Evolutionary conservation across 2,888 invertebrate genomes (phyloP).

Genomic region (Heteromurus nitidus): DNA sequence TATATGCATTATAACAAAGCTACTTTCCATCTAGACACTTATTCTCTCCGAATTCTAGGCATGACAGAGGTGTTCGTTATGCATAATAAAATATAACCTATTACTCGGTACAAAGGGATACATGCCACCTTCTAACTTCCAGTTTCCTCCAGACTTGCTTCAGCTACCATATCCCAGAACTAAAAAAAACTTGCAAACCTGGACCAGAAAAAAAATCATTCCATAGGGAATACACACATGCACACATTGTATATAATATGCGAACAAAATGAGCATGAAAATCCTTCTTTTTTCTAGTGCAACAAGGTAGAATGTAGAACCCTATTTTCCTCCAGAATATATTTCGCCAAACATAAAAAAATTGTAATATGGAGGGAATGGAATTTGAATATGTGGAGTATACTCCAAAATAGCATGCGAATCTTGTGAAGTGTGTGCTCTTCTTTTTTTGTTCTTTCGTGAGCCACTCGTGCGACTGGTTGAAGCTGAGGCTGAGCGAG

Average conservation of each 20-base stretch:
- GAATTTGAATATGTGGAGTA: background rate
- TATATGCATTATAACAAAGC: too few relatives aligned
- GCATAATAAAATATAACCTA: slow-evolving; percentile 17
- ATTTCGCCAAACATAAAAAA: background rate
- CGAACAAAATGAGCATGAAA: too few relatives aligned
- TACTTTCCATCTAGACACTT: too few relatives aligned
- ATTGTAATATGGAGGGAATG: background rate
- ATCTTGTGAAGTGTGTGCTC: background rate
- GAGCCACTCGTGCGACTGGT: too few relatives aligned
- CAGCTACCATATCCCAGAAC: too few relatives aligned
- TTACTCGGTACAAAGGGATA: too few relatives aligned
- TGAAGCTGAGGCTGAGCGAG: too few relatives aligned
- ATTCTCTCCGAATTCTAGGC: too few relatives aligned
- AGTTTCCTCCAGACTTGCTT: too few relatives aligned
- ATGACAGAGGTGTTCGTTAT: slow-evolving; percentile 13
- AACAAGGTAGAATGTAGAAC: background rate
- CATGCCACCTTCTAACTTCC: too few relatives aligned
- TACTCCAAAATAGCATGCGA: background rate
- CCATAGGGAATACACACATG: background rate
- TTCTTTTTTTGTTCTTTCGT: background rate
- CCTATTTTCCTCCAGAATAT: background rate
- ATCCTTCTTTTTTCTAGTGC: background rate
- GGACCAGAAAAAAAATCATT: background rate
- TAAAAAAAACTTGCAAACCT: background rate
- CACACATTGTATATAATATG: too few relatives aligned